phyloP scores from a whole-genome alignment of 1,140 invertebrate genomes.

The Lanistes nyassanus region DNA sequence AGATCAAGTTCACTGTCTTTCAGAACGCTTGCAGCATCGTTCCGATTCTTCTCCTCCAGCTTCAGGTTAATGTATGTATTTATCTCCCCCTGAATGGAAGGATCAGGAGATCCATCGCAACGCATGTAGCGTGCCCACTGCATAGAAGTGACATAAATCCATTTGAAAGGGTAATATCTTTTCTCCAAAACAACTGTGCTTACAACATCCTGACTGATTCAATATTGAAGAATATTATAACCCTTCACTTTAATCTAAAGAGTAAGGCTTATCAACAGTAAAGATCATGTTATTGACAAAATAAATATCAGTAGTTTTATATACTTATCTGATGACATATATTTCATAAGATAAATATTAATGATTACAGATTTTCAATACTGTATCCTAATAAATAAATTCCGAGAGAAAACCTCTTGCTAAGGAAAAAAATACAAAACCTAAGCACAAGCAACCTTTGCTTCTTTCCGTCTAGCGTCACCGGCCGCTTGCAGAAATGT shows the following conservation, averaged over 20 bases:
- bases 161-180: not conserved
- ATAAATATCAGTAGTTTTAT: too few relatives aligned
- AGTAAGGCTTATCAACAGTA: too few relatives aligned
- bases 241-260: too few relatives aligned
- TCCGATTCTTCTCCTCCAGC: conserved; percentile 49
- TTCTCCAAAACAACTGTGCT: not conserved
- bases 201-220: not conserved
- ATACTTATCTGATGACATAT: too few relatives aligned
- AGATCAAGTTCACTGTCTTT: conserved; percentile 52
- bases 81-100: conserved; percentile 62
- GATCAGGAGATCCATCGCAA: conserved; percentile 66
- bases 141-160: conserved; percentile 14
- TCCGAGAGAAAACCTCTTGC: too few relatives aligned
- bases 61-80: conserved; percentile 64
- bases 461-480: conserved; percentile 46
- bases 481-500: conserved; percentile 39
- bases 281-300: too few relatives aligned
- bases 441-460: conserved; percentile 46
- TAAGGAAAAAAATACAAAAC: too few relatives aligned
- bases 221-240: conserved; percentile 13
- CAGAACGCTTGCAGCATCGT: conserved; percentile 56
- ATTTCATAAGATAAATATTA: too few relatives aligned
- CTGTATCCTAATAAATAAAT: too few relatives aligned
- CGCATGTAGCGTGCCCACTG: conserved; percentile 66
- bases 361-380: too few relatives aligned